phyloP scores from a whole-genome alignment of 1,140 invertebrate genomes.

The Dendrolimus kikuchii region DNA sequence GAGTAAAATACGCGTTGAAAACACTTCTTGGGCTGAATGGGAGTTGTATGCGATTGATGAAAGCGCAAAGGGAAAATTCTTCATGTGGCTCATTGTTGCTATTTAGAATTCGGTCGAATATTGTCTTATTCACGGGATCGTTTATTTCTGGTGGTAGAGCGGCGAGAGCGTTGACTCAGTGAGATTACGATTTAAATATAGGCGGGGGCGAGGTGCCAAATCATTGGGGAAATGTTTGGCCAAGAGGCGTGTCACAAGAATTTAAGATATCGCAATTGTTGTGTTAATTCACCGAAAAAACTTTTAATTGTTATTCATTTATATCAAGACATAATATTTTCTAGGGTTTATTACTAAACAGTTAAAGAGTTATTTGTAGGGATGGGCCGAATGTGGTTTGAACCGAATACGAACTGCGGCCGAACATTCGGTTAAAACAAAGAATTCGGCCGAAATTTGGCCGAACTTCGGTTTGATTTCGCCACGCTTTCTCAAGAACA shows the following conservation, averaged over 20 bases:
- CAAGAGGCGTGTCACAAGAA: slow-evolving; percentile 25
- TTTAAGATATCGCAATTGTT: slow-evolving; percentile 45
- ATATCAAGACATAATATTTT: too few species aligned
- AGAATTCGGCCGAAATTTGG: too few species aligned
- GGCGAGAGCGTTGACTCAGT: slow-evolving; percentile 65
- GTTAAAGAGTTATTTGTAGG: too few species aligned
- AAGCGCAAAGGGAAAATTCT: neutral
- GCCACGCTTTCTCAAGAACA: too few species aligned
- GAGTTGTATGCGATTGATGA: too few species aligned
- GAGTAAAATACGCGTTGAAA: too few species aligned
- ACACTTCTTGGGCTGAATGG: too few species aligned
- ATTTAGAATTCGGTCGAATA: slow-evolving; percentile 40
- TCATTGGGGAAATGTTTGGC: slow-evolving; percentile 57
- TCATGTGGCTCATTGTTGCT: slow-evolving; percentile 24
- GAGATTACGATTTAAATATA: slow-evolving; percentile 70
- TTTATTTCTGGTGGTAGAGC: slow-evolving; percentile 59
- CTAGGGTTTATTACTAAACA: too few species aligned
- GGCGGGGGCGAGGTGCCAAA: slow-evolving; percentile 64
- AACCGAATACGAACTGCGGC: too few species aligned
- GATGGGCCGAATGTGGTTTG: too few species aligned
- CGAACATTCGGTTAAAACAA: too few species aligned
- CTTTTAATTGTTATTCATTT: neutral
- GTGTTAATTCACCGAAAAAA: slow-evolving; percentile 9
- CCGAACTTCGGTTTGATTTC: too few species aligned
- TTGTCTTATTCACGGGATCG: slow-evolving; percentile 47